Evolutionary conservation across 2,888 invertebrate species (phyloP).

Genomic region (Sphaerophoria taeniata): DNA sequence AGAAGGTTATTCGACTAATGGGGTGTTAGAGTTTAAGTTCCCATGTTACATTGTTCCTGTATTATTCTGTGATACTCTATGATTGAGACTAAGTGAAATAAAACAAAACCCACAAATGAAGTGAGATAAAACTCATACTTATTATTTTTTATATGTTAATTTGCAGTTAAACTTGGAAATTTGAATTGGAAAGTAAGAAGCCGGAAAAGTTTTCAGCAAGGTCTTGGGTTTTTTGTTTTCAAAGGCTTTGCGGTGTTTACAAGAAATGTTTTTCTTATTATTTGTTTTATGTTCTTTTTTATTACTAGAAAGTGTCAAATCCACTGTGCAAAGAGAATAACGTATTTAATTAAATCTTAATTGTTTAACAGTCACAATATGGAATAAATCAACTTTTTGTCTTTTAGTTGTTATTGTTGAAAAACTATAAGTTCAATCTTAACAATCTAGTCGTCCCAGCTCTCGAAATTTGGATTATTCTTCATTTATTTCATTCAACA

Average conservation of each 20-base stretch:
- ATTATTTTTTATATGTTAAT: constrained; percentile 34
- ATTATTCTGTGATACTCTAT: neutral
- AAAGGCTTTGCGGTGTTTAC: constrained; percentile 2
- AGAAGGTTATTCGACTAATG: constrained; percentile 29
- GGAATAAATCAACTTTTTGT: neutral
- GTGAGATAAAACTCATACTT: neutral
- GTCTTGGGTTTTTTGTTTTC: constrained; percentile 15
- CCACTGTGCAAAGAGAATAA: constrained; percentile 9
- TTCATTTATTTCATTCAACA: too few relatives aligned
- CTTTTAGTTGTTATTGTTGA: neutral
- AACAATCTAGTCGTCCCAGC: too few relatives aligned
- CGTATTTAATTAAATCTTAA: neutral
- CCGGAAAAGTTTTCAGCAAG: constrained; percentile 35
- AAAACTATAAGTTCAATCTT: neutral
- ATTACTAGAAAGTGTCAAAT: too few relatives aligned
- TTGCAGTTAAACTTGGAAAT: constrained; percentile 46
- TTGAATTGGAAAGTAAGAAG: constrained; percentile 36
- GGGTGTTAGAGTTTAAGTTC: constrained; percentile 30
- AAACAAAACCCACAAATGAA: constrained; percentile 9
- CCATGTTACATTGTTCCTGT: neutral
- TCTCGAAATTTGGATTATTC: too few relatives aligned
- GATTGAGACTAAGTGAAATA: neutral
- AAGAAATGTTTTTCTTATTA: neutral
- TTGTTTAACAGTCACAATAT: neutral
- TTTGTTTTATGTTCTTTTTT: neutral